phyloP scores from a whole-genome alignment of 2,113 vertebrate genomes.

The Azemiops feae region DNA sequence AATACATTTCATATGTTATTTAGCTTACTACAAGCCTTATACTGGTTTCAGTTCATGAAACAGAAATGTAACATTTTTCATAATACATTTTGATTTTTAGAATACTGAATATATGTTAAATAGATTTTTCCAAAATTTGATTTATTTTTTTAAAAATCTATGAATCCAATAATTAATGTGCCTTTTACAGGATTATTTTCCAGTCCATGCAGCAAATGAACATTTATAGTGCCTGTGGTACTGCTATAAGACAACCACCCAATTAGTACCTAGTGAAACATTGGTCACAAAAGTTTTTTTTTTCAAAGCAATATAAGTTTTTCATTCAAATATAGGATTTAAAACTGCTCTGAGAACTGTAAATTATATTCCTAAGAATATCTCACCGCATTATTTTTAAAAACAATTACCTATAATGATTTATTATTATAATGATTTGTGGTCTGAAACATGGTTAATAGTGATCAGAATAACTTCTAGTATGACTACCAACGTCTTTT shows the following conservation, averaged over 20 bases:
- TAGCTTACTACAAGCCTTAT: slow-evolving; percentile 46
- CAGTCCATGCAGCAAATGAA: slow-evolving; percentile 1
- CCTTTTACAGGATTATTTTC: slow-evolving; percentile 63
- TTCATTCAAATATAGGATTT: slow-evolving; percentile 33
- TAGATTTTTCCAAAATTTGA: not conserved
- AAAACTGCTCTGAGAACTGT: slow-evolving; percentile 34
- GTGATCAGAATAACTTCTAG: slow-evolving; percentile 28
- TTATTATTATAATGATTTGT: slow-evolving; percentile 51
- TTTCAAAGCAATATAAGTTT: slow-evolving; percentile 25
- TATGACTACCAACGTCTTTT: slow-evolving; percentile 33
- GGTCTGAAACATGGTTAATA: slow-evolving; percentile 47
- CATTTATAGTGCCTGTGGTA: slow-evolving; percentile 70
- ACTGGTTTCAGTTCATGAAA: slow-evolving; percentile 34
- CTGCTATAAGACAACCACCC: slow-evolving; percentile 50
- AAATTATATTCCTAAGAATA: slow-evolving; percentile 39
- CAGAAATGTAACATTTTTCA: slow-evolving; percentile 9
- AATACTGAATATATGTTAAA: slow-evolving; percentile 10
- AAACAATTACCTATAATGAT: slow-evolving; percentile 33
- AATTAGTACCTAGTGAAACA: slow-evolving; percentile 38
- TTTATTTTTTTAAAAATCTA: not conserved
- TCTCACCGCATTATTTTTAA: not conserved
- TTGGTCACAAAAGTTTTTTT: slow-evolving; percentile 38
- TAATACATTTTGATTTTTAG: slow-evolving; percentile 42
- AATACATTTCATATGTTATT: slow-evolving; percentile 39
- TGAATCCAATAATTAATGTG: slow-evolving; percentile 63